These are phyloP conservation scores for Philotrypesis tridentata DNA, from an alignment of 1,140 invertebrate genomes.

Conservation along the genomic window DNA sequence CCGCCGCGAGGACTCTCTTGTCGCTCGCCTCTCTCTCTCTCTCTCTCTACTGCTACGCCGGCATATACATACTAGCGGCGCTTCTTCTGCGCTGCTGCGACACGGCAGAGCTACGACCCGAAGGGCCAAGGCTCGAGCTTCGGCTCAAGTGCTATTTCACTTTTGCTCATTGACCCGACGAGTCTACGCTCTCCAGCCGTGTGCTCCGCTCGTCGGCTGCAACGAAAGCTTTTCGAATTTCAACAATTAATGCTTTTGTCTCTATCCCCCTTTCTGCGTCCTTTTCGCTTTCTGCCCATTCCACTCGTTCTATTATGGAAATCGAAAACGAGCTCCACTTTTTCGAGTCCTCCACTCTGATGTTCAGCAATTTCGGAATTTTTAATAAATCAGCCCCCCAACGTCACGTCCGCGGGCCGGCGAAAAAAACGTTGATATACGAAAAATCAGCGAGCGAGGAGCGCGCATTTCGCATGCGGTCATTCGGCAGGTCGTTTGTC, in stretches of 20 bases:
- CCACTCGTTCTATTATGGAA: neutral
- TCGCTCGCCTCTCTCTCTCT: neutral
- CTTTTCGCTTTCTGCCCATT: neutral
- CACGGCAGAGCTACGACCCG: conserved; percentile 9
- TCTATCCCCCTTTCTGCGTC: neutral
- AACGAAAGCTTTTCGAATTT: conserved; percentile 47
- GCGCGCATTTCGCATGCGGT: conserved; percentile 41
- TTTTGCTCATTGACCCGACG: conserved; percentile 50
- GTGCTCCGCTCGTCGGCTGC: neutral
- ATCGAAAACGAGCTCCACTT: conserved; percentile 1
- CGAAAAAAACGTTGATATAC: conserved; percentile 27
- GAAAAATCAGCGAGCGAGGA: conserved; percentile 26
- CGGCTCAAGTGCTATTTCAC: conserved; percentile 46
- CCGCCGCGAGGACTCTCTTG: conserved; percentile 7
- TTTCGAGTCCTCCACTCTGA: neutral
- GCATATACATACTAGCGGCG: neutral
- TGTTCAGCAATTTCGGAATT: conserved; percentile 2
- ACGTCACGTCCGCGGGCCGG: neutral
- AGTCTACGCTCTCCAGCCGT: neutral
- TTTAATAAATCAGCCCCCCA: neutral
- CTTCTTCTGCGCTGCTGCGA: conserved; percentile 28
- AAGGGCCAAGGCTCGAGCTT: conserved; percentile 30
- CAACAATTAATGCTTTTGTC: conserved; percentile 47
- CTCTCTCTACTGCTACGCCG: neutral
- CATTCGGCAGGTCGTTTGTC: conserved; percentile 8